These are phyloP conservation scores for Emydura subglobosa DNA, from an alignment of 2,113 vertebrate genomes.

Conservation along the genomic window DNA sequence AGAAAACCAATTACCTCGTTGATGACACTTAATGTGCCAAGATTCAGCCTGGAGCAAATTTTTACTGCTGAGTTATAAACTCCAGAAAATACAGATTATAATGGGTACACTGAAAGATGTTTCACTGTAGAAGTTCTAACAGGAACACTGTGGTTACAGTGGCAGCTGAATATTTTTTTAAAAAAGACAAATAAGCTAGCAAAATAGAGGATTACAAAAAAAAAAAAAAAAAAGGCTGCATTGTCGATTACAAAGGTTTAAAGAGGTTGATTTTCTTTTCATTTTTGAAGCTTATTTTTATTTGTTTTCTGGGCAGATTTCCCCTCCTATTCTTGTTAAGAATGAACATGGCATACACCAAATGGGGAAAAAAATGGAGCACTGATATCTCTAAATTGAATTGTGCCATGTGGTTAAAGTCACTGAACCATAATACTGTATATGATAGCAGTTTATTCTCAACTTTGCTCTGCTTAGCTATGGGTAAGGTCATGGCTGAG, in stretches of 20 bases:
- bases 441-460: accelerated
- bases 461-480: background rate
- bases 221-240: conserved; percentile 8
- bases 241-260: background rate
- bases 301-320: conserved; percentile 22
- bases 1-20: conserved; percentile 80
- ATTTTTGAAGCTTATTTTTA: conserved; percentile 53
- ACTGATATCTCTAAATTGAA: background rate
- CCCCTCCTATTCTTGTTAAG: background rate
- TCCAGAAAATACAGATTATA: conserved; percentile 66
- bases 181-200: conserved; percentile 37
- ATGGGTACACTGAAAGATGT: conserved; percentile 66
- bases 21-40: conserved; percentile 80
- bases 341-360: background rate
- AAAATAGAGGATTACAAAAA: conserved; percentile 2
- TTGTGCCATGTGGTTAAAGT: background rate
- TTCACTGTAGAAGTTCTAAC: conserved; percentile 51
- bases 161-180: conserved; percentile 49
- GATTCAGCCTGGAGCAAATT: conserved; percentile 78
- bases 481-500: background rate
- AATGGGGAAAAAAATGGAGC: background rate
- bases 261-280: conserved; percentile 47
- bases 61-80: conserved; percentile 78
- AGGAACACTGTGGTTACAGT: conserved; percentile 48
- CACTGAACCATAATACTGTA: background rate